Evolutionary conservation across 2,113 vertebrate genomes (phyloP).

Genomic region (Prunella fulvescens): DNA sequence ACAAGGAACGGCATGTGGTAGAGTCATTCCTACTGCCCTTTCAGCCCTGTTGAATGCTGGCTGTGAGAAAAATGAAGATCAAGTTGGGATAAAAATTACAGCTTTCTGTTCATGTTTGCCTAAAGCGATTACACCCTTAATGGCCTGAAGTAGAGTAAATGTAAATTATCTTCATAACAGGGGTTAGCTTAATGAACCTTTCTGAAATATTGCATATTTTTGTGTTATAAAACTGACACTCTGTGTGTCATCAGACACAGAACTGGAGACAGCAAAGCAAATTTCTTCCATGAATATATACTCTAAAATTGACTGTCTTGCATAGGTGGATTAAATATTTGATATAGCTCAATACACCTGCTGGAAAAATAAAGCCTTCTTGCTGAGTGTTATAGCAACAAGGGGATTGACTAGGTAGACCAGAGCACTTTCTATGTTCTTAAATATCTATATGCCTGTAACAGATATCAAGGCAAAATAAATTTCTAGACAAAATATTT

Average conservation of each 20-base stretch:
- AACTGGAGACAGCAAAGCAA: background rate
- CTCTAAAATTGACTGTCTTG: constrained; percentile 8
- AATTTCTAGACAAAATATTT: background rate
- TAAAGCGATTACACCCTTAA: background rate
- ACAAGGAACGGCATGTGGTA: background rate
- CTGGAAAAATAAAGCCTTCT: constrained; percentile 27
- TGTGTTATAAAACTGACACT: background rate
- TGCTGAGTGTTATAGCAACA: background rate
- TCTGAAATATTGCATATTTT: constrained; percentile 31
- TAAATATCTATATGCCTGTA: background rate
- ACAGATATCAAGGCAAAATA: background rate
- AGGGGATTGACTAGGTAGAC: background rate
- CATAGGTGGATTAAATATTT: constrained; percentile 21
- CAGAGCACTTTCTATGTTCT: background rate
- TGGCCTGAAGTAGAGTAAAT: constrained; percentile 20
- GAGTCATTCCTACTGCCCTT: background rate
- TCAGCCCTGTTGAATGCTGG: background rate
- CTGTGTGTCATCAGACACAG: constrained; percentile 9
- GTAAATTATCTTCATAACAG: constrained; percentile 16
- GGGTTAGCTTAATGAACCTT: constrained; percentile 44
- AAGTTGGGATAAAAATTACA: background rate
- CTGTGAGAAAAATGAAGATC: constrained; percentile 28
- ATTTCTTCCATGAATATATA: constrained; percentile 5
- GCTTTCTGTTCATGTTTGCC: constrained; percentile 3
- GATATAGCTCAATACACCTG: background rate